Evolutionary conservation across 2,888 invertebrate genomes (phyloP).

Genomic region (Dryadula phaetusa): DNA sequence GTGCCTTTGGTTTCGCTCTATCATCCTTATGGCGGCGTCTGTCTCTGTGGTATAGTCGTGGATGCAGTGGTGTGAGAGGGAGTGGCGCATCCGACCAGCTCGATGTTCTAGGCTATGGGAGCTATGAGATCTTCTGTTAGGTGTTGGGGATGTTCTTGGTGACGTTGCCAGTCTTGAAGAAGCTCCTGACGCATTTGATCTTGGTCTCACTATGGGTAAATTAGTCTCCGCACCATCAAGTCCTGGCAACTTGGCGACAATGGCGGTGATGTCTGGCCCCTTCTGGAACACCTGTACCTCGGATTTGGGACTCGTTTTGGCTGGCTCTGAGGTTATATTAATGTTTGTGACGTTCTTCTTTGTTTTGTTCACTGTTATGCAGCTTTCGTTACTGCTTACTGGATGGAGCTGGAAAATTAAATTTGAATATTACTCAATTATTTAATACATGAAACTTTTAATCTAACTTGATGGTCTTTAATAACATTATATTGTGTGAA

Average conservation of each 20-base stretch:
- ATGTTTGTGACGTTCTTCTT: conserved; percentile 89
- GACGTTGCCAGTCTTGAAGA: conserved; percentile 79
- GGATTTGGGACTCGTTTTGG: conserved; percentile 74
- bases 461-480: background rate
- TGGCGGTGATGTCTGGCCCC: conserved; percentile 90
- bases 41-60: conserved; percentile 85
- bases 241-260: conserved; percentile 87
- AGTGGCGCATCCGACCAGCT: conserved; percentile 71
- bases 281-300: conserved; percentile 89
- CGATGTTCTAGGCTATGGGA: conserved; percentile 78
- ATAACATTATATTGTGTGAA: background rate
- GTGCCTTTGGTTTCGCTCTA: conserved; percentile 85
- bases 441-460: too few relatives aligned
- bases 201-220: conserved; percentile 79
- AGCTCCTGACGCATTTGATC: conserved; percentile 83
- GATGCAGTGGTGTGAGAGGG: conserved; percentile 78
- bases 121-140: conserved; percentile 72
- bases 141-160: conserved; percentile 63
- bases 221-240: conserved; percentile 75
- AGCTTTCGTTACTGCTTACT: conserved; percentile 70
- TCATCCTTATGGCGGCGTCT: conserved; percentile 82
- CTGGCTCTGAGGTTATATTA: conserved; percentile 86
- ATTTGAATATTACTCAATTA: background rate
- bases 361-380: conserved; percentile 83
- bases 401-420: conserved; percentile 65